Evolutionary conservation across 2,797 vertebrate species (phyloP).

Genomic region (Micromesistius poutassou): DNA sequence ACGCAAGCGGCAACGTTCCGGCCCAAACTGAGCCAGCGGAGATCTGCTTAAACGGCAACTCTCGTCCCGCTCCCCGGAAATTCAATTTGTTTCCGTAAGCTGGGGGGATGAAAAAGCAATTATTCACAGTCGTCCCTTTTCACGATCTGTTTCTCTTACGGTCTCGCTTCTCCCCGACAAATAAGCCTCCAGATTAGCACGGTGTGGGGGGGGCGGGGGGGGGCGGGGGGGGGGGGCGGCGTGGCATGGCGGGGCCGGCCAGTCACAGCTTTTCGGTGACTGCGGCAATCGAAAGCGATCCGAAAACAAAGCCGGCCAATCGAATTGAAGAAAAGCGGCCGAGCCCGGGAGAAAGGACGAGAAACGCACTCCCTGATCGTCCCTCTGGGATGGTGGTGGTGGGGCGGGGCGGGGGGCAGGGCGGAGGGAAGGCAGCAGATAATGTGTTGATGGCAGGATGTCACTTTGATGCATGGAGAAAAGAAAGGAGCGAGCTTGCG

Average conservation of each 20-base stretch:
- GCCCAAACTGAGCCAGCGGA: conserved; percentile 55
- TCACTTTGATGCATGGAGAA: conserved; percentile 47
- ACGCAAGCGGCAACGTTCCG: conserved; percentile 54
- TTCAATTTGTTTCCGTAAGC: conserved; percentile 78
- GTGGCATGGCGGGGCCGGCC: conserved; percentile 43
- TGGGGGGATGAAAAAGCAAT: conserved; percentile 75
- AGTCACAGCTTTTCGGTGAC: conserved; percentile 20
- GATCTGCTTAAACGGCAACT: conserved; percentile 71
- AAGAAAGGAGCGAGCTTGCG: conserved; percentile 42
- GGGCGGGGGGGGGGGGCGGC: conserved; percentile 43
- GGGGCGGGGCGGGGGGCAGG: conserved; percentile 51
- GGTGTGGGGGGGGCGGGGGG: conserved; percentile 46
- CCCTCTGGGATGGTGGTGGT: conserved; percentile 40
- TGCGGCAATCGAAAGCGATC: conserved; percentile 36
- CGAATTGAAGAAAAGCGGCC: conserved; percentile 50
- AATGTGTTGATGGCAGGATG: conserved; percentile 65
- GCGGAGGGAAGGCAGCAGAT: conserved; percentile 43
- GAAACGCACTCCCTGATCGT: conserved; percentile 13
- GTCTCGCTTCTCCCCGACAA: conserved; percentile 66
- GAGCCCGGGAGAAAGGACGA: conserved; percentile 25
- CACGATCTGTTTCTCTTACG: conserved; percentile 76
- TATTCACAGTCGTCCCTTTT: conserved; percentile 73
- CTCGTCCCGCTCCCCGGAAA: conserved; percentile 69
- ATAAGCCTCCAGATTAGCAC: conserved; percentile 67
- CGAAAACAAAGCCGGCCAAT: conserved; percentile 59